phyloP scores from a whole-genome alignment of 2,113 vertebrate genomes.

The Kobus ellipsiprymnus region DNA sequence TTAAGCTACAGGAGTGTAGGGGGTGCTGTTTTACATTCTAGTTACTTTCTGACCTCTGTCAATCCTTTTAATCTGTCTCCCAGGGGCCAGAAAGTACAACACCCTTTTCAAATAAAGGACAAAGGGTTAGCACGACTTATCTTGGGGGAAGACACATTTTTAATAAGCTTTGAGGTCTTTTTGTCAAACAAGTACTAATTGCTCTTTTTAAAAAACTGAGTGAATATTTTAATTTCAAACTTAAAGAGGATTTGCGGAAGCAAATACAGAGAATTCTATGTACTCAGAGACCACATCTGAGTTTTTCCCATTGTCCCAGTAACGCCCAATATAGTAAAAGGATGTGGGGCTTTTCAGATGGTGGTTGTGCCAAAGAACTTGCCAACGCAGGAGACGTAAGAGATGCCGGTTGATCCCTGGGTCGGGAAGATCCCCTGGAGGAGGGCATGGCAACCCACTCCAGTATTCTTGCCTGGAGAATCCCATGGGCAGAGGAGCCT shows the following conservation, averaged over 20 bases:
- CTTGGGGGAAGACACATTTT: background rate
- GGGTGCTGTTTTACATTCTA: rapidly evolving
- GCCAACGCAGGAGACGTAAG: rapidly evolving
- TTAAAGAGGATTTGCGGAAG: background rate
- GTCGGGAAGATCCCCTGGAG: background rate
- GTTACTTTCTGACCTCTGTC: background rate
- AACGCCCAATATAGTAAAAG: background rate
- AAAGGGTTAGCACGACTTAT: no score
- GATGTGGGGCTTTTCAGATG: background rate
- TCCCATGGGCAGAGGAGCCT: background rate
- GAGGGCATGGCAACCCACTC: background rate
- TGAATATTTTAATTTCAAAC: background rate
- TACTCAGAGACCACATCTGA: rapidly evolving
- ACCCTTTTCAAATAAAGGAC: background rate
- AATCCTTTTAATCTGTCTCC: background rate
- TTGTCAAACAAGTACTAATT: background rate
- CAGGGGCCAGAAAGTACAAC: background rate
- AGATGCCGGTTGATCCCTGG: background rate
- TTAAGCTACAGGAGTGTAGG: rapidly evolving
- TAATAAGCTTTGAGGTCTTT: background rate
- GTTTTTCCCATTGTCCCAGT: background rate
- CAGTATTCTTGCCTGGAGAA: background rate
- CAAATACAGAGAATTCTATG: background rate
- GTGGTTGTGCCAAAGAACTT: background rate
- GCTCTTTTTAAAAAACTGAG: background rate